Evolutionary conservation across 2,888 invertebrate genomes (phyloP), one percentile per base, ranked within the genome.

Genomic region (Callyntrura guangdongensis): DNA sequence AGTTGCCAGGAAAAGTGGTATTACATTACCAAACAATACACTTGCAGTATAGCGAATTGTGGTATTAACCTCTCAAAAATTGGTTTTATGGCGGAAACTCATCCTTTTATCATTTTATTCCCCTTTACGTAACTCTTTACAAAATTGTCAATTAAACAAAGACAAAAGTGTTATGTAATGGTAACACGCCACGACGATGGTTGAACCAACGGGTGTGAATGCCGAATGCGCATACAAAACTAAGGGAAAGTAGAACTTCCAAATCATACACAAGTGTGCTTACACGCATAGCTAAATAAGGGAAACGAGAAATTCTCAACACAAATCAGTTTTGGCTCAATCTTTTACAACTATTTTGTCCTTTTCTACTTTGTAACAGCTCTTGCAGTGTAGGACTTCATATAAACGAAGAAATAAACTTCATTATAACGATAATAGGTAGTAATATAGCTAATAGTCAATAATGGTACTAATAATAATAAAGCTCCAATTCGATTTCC

Each of bases 401-500:
- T 61, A n/a, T n/a, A n/a, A n/a, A n/a, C n/a, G 36, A 36, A 36
- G 36, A 36, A 36, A 36, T 36, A 36, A 36, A 36, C 36, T 36
- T 36, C 22, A 61, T 61, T 20, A 61, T 61, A 22, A 61, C 61
- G 61, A 61, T 61, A 61, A 61, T 61, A 20, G 69, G 4, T 2
- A 49, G 61, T 59, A 61, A 22, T 72, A 61, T 61, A 20, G 69
- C 14, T 9, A 49, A 77, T 59, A 61, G 47, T 72, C 86, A 56
- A 86, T 85, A 27, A 72, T 72, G 61, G 12, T 53, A 53, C 53
- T 53, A 86, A 22, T 72, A 79, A 77, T 64, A 81, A 59, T 59
- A 87, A 87, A 81, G 81, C 67, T 81, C 36, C 56, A 81, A 81
- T 87, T 69, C 87, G 12, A 81, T 81, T 81, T 79, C 81, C 77